phyloP scores from a whole-genome alignment of 1,140 invertebrate genomes.

The honey bee (Apis mellifera) region DNA sequence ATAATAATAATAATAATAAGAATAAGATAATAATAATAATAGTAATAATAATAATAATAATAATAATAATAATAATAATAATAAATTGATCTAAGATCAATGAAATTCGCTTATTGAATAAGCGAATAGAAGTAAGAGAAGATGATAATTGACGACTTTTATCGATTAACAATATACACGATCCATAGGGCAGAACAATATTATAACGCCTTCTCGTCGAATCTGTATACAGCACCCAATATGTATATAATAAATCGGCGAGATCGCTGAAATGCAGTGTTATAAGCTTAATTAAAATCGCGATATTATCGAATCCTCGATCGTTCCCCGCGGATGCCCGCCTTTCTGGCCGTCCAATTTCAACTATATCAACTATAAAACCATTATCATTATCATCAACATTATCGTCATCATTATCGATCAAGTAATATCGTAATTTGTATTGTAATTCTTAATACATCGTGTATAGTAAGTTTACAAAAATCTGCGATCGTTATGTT shows the following conservation, averaged over 20 bases:
- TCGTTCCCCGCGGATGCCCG: slow-evolving; percentile 7
- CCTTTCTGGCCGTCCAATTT: background rate
- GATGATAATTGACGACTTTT: background rate
- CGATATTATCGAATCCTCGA: slow-evolving; percentile 13
- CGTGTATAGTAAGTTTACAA: slow-evolving; percentile 63
- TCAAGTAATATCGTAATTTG: background rate
- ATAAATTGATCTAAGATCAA: no score
- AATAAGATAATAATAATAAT: no score
- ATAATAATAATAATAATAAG: no score
- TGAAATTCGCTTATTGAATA: background rate
- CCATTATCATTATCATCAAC: slow-evolving; percentile 9
- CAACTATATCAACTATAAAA: slow-evolving; percentile 1
- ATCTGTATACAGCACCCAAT: background rate
- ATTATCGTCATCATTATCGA: slow-evolving; percentile 6
- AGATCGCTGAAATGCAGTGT: slow-evolving; percentile 3
- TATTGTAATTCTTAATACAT: slow-evolving; percentile 43
- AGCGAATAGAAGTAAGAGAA: no score
- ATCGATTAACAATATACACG: background rate
- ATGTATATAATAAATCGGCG: slow-evolving; percentile 1
- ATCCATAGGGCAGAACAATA: background rate
- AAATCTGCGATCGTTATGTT: slow-evolving; percentile 44
- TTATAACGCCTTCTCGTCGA: background rate
- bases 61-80: no score
- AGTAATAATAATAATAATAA: no score
- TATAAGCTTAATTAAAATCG: slow-evolving; percentile 25